Conservation (phyloP, 2,797 vertebrate species). For the Triplophysa yarkandensis region DNA sequence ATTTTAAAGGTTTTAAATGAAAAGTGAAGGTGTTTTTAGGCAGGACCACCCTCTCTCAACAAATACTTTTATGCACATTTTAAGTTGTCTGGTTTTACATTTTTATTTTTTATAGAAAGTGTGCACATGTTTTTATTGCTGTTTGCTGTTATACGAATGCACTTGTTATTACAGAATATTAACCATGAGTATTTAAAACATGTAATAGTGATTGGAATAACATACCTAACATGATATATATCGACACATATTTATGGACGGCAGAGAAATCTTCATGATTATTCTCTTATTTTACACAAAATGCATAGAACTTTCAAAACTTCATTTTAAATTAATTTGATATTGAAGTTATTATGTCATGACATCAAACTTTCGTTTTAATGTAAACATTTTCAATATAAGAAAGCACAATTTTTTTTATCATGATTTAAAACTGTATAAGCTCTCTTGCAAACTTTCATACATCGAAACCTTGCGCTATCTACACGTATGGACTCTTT, state of each 20-base stretch:
- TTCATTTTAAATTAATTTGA: too few relatives aligned
- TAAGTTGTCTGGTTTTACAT: constrained; percentile 24
- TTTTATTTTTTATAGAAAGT: too few relatives aligned
- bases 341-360: not conserved
- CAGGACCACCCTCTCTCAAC: constrained; percentile 53
- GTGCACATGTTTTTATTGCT: too few relatives aligned
- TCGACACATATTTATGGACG: too few relatives aligned
- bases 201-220: too few relatives aligned
- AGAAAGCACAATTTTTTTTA: not conserved
- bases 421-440: not conserved
- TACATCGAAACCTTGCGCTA: constrained; percentile 6
- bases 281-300: too few relatives aligned
- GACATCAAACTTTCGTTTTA: not conserved
- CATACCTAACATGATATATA: too few relatives aligned
- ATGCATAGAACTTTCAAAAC: too few relatives aligned
- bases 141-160: too few relatives aligned
- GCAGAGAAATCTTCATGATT: too few relatives aligned
- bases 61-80: constrained; percentile 44
- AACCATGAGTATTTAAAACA: too few relatives aligned
- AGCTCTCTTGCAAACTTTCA: not conserved
- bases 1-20: constrained; percentile 77
- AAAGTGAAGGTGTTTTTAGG: constrained; percentile 72
- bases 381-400: not conserved
- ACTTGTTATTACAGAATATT: too few relatives aligned
- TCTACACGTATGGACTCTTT: constrained; percentile 60